Conservation (phyloP, 2,888 invertebrate genomes). For the Oithona nana region DNA sequence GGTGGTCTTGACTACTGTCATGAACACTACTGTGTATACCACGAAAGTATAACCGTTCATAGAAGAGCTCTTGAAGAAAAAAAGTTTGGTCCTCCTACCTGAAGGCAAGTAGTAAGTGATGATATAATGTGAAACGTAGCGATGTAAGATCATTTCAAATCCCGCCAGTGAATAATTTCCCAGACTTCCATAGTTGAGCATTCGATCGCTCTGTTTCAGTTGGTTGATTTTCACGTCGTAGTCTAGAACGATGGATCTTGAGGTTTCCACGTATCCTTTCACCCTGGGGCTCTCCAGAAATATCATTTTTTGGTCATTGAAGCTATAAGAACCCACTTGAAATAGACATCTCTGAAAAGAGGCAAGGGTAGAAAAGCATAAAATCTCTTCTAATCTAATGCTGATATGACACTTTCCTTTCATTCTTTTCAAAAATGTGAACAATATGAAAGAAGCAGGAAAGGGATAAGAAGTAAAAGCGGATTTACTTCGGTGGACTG, state of each 20-base stretch:
- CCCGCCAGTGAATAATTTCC: constrained; percentile 8
- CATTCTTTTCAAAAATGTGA: too few relatives aligned
- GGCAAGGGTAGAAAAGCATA: too few relatives aligned
- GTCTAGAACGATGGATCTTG: constrained; percentile 1
- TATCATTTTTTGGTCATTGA: constrained; percentile 10
- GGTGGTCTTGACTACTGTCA: too few relatives aligned
- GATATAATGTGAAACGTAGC: constrained; percentile 11
- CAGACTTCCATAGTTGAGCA: not conserved
- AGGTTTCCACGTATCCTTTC: not conserved
- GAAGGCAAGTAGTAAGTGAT: constrained; percentile 14
- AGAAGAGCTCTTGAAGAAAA: too few relatives aligned
- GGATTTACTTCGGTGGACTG: too few relatives aligned
- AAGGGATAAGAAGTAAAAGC: too few relatives aligned
- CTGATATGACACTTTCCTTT: too few relatives aligned
- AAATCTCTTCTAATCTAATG: too few relatives aligned
- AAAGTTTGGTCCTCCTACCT: not conserved
- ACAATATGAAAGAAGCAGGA: too few relatives aligned
- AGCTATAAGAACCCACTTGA: constrained; percentile 12
- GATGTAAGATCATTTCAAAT: constrained; percentile 3
- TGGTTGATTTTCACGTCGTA: constrained; percentile 7
- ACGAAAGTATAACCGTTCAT: too few relatives aligned
- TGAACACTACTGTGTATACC: too few relatives aligned
- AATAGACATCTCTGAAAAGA: constrained; percentile 11
- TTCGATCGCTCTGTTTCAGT: not conserved
- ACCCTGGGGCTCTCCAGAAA: constrained; percentile 2